Evolutionary conservation across 30 jellyfish, hydroid and myxozoan genomes (phyloP).

Genomic region (Mastigias papua): DNA sequence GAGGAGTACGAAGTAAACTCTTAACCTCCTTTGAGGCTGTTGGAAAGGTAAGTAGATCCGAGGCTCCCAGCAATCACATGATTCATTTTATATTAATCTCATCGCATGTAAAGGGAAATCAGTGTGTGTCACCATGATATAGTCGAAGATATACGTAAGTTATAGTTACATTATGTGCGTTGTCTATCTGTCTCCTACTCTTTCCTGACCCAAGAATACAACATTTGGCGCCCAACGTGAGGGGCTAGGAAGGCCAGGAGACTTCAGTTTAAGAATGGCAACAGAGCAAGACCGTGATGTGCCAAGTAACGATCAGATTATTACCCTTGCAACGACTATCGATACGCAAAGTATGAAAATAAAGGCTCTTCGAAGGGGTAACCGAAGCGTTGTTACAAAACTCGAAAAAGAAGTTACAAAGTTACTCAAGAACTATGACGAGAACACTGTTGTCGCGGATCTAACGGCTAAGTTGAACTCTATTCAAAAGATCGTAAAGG

Average conservation of each 20-base stretch:
- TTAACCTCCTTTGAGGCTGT: too few species aligned
- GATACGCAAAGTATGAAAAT: background rate
- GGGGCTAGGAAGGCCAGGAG: background rate
- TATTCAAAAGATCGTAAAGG: background rate
- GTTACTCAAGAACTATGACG: background rate
- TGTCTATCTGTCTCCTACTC: background rate
- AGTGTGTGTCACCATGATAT: too few species aligned
- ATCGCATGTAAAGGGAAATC: too few species aligned
- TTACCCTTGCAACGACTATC: background rate
- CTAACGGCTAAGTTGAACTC: background rate
- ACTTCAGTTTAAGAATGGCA: background rate
- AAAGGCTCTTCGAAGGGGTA: slow-evolving; percentile 17
- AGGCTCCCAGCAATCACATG: too few species aligned
- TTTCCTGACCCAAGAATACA: background rate
- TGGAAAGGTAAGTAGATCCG: too few species aligned
- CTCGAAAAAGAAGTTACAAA: background rate
- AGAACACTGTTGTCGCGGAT: background rate
- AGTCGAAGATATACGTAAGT: too few species aligned
- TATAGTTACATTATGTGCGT: too few species aligned
- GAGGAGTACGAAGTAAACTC: too few species aligned
- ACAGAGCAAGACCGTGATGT: background rate
- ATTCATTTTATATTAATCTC: too few species aligned
- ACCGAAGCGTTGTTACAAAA: slow-evolving; percentile 6
- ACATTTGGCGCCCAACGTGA: background rate
- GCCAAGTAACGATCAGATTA: background rate